Percentiles rank a stretch among this genome's conserved stretches.
These are phyloP conservation scores for Ormyrus rosae DNA, from an alignment of 2,888 invertebrate genomes.

Conservation along the genomic window DNA sequence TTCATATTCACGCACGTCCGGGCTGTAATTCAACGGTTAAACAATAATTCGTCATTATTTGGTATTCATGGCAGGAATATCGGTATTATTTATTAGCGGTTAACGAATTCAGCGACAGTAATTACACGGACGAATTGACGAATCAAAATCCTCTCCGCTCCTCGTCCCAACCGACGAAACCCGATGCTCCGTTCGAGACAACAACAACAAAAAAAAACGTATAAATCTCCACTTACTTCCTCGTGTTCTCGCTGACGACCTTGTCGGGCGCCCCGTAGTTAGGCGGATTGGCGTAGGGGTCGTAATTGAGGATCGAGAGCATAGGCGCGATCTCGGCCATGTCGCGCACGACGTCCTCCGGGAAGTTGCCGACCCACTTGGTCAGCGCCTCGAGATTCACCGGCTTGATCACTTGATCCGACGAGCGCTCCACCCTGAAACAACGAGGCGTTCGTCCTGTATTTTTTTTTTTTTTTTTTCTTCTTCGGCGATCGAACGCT, in stretches of 20 bases:
- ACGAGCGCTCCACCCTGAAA: slow-evolving; percentile 94
- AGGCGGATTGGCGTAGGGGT: slow-evolving; percentile 97
- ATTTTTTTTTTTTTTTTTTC: too few species aligned
- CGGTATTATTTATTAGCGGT: too few species aligned
- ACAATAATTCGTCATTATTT: too few species aligned
- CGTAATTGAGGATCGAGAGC: slow-evolving; percentile 94
- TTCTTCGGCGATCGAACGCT: too few species aligned
- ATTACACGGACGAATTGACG: too few species aligned
- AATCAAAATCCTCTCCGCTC: too few species aligned
- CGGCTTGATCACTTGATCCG: slow-evolving; percentile 99
- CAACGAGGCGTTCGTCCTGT: slow-evolving; percentile 1
- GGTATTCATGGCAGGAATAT: too few species aligned
- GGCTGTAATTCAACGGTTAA: too few species aligned
- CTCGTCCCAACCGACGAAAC: too few species aligned
- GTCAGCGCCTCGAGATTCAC: slow-evolving; percentile 96
- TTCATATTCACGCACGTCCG: too few species aligned
- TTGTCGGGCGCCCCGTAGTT: slow-evolving; percentile 92
- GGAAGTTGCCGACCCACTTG: slow-evolving; percentile 94
- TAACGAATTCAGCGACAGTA: too few species aligned
- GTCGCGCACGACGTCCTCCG: slow-evolving; percentile 92
- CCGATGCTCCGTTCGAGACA: too few species aligned
- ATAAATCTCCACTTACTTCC: slow-evolving; percentile 64
- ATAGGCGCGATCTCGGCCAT: slow-evolving; percentile 97
- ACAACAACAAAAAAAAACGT: background rate
- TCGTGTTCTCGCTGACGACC: slow-evolving; percentile 83